Evolutionary conservation across 2,797 vertebrate genomes (phyloP).

Genomic region (Phrynocephalus forsythii): DNA sequence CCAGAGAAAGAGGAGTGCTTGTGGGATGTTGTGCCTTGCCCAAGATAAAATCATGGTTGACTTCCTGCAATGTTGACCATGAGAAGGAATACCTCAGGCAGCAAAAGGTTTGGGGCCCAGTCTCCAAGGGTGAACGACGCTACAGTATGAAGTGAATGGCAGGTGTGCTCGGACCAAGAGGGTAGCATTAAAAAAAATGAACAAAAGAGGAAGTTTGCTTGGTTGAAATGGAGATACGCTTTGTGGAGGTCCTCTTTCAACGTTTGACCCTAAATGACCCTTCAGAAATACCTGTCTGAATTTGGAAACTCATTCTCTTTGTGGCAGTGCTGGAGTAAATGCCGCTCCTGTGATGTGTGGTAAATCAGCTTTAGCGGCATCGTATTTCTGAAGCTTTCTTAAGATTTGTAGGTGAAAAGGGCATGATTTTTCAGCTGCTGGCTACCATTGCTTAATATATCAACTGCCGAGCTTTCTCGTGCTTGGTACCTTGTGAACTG

Average conservation of each 20-base stretch:
- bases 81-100: not conserved
- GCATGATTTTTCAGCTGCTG: not conserved
- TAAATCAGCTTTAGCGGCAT: not conserved
- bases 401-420: slow-evolving; percentile 10
- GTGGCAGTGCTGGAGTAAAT: not conserved
- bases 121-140: not conserved
- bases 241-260: not conserved
- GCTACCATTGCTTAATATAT: slow-evolving; percentile 16
- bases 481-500: not conserved
- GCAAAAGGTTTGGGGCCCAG: not conserved
- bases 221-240: not conserved
- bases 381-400: slow-evolving; percentile 16
- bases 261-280: not conserved
- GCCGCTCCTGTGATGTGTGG: not conserved
- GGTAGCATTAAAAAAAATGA: not conserved
- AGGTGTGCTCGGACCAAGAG: not conserved
- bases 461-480: not conserved
- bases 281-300: not conserved
- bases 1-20: too few species aligned
- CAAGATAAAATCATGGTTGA: too few species aligned
- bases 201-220: not conserved
- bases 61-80: not conserved
- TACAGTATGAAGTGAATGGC: not conserved
- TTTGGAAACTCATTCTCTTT: not conserved
- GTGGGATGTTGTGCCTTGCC: too few species aligned